Base-by-base conservation (phyloP, 2,113 vertebrate genomes). In the Pseudonaja textilis region DNA sequence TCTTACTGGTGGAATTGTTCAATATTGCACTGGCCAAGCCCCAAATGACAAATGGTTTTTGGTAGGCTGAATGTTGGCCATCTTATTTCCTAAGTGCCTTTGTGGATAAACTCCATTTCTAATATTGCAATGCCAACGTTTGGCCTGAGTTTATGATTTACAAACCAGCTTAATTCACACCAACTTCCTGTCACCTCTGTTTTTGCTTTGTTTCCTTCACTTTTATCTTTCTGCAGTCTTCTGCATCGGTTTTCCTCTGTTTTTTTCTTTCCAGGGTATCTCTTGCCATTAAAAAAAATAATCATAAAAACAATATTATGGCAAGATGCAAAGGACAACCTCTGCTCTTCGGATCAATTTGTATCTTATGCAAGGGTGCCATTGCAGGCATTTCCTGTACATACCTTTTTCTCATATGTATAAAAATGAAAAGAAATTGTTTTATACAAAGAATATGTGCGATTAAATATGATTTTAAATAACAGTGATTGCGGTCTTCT, bases 391-490 rank as follows among this genome's bases (percentile, higher is more conserved):
- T 90, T 54, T 59, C 54, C 57, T 93, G 92, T 93, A 93, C 52
- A 90, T 93, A 93, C 12, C 10, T 57, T 93, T 89, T 42, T 59
- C 54, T 92, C 69, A 26, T 85, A 45, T 90, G 88, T 93, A 93
- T 88, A 93, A 89, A 90, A 59, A 85, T 26, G 52, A 47, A 85
- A 89, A 81, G 45, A 3, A 59, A 5, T 7, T 89, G 42, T 92
- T 92, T 93, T 93, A 85, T 90, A 85, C 39, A 47, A 54, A 69
- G 57, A 26, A 52, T 59, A 81, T 1, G 39, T 34, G 85, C 52
- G 34, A 93, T 93, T 93, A 93, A 93, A 93, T 34, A 34, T 90
- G 88, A 90, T 90, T 93, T 90, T 86, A 90, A 86, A 8, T 90
- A 93, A 52, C 1, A 23, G 0, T 25, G 14, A 16, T 3, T 91